Base-by-base conservation (phyloP, 2,113 vertebrate genomes). In the Crocuta crocuta region DNA sequence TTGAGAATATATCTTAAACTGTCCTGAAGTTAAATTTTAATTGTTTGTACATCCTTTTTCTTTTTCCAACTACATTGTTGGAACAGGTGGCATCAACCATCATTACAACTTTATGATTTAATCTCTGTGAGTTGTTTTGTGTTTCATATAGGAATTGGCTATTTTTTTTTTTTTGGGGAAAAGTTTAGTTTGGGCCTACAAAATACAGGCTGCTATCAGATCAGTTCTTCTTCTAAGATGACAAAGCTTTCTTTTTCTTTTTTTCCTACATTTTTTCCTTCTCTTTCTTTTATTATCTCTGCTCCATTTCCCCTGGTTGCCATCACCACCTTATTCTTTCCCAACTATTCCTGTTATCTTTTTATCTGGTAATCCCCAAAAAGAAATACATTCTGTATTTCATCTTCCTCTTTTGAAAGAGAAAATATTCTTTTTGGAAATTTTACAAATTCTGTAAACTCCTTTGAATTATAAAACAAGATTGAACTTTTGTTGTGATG, bases 401-500 rank as follows among this genome's bases (percentile, higher is more conserved):
- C 31, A 66, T 90, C 53, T 91, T 89, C 12, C 50, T 80, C 21
- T 39, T 73, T 96, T 92, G 55, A 61, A 63, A 74, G 33, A 80
- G 24, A 81, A 87, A 9, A 26, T 91, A 4, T 26, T 12, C 50
- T 74, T 90, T 78, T 61, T 68, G 48, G 58, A 6, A 15, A n/a
- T 89, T 91, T 79, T 87, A 55, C 82, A 78, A 55, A 13, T 84
- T 94, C 87, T 79, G 13, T 90, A 71, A 81, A 76, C 10, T 4
- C 2, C 89, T 97, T 73, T 61, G 31, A 35, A 80, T 96, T 97
- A 11, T 80, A 73, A 94, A 97, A 43, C 19, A 85, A 82, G 84
- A 70, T 81, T 88, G 76, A 87, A 95, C 53, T 95, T 87, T 11
- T 92, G 0, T 84, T 82, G 12, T 87, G 45, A 53, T 70, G 33